Conservation (phyloP, 2,113 vertebrate species). For the Forbesichthys agassizii region DNA sequence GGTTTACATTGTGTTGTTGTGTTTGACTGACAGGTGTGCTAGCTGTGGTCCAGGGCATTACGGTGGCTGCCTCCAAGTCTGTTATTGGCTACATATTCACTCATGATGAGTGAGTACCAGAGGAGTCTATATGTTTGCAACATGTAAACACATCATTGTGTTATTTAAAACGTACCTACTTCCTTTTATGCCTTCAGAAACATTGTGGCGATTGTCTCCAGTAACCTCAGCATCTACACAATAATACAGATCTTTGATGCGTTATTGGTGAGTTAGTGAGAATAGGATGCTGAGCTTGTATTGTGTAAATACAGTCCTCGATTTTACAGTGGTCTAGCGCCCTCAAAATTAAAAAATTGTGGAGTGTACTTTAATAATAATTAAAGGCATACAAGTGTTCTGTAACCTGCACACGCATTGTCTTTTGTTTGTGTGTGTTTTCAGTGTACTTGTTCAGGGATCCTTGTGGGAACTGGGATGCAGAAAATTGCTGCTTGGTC, state of each 20-base stretch:
- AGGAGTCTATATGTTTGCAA: not conserved
- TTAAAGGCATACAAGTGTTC: not conserved
- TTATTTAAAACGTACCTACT: not conserved
- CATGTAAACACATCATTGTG: not conserved
- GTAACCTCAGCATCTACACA: constrained; percentile 54
- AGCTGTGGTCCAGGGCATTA: constrained; percentile 72
- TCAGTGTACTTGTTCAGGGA: constrained; percentile 80
- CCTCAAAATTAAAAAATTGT: too few relatives aligned
- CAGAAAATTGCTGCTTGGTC: constrained; percentile 86
- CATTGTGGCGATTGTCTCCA: constrained; percentile 66
- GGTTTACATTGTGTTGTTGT: not conserved
- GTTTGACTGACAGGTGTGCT: constrained; percentile 69
- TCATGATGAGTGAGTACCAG: constrained; percentile 79
- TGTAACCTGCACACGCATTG: not conserved
- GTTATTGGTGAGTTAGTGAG: constrained; percentile 63
- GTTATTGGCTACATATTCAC: constrained; percentile 83
- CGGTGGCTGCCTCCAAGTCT: constrained; percentile 70
- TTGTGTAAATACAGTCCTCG: not conserved
- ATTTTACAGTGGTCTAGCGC: not conserved
- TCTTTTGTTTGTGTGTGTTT: constrained; percentile 27
- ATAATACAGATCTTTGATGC: constrained; percentile 75
- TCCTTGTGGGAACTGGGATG: constrained; percentile 84
- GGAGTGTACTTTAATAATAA: too few relatives aligned
- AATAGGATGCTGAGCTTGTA: not conserved
- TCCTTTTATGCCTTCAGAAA: constrained; percentile 49